Evolutionary conservation across 2,113 vertebrate species (phyloP), one percentile per base, ranked within the genome.

Genomic region (Accipiter virgatus): DNA sequence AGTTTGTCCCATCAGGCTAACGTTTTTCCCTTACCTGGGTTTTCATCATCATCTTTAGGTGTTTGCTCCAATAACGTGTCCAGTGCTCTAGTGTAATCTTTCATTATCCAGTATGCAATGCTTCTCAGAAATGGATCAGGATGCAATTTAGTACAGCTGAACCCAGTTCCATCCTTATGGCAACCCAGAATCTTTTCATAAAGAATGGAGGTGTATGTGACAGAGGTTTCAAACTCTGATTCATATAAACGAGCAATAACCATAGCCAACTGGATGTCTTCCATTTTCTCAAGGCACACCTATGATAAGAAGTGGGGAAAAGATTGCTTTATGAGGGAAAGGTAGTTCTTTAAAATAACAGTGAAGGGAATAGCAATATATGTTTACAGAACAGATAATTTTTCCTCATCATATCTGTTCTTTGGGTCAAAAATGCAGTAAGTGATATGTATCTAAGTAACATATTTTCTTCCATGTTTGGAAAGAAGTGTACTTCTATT

Each of bases 241-340:
- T 99, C 99, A 61, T 99, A 99, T 52, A 99, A 98, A 82, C 99
- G 98, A 61, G 99, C 99, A 87, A 99, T 99, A 71, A 99, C 98
- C 99, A 99, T 99, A 79, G 99, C 99, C 94, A 99, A 86, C 97
- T 99, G 99, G 93, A 99, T 99, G 94, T 99, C 99, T 97, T 99
- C 99, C 99, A 99, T 99, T 97, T 99, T 99, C 95, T 99, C 99
- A 97, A 99, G 97, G 95, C 99, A 99, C 7, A 99, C 99, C 99
- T 99, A 29, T 1, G 5, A 48, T 8, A 88, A 48, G 40, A 65
- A 93, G 27, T 3, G 22, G 7, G n/a, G 50, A 90, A 88, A 85
- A 86, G 7, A 31, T 45, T 83, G 52, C 52, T 91, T 94, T n/a
- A 48, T 42, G 50, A 90, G 11, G 16, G 21, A 75, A 83, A 88